Conservation (phyloP, 2,113 vertebrate genomes). For the Nesospiza acunhae region DNA sequence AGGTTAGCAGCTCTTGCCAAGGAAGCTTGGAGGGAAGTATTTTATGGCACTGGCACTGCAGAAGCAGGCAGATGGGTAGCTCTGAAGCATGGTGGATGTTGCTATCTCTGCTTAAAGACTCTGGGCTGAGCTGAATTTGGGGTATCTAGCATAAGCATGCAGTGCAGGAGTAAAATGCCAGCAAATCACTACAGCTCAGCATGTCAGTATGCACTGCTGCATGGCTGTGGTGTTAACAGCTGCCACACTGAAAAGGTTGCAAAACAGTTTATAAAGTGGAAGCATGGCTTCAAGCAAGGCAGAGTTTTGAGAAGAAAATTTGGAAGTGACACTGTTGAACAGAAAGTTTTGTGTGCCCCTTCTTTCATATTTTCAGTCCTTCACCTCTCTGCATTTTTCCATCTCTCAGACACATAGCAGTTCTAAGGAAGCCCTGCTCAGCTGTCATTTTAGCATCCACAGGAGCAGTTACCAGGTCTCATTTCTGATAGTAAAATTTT, state of each 20-base stretch:
- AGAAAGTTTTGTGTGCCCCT: neutral
- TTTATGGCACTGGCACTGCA: neutral
- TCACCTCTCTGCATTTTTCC: neutral
- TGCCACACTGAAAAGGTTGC: neutral
- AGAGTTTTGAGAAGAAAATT: neutral
- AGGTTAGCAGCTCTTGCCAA: neutral
- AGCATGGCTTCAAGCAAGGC: neutral
- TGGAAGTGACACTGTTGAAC: neutral
- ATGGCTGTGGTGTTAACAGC: neutral
- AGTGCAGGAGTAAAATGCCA: neutral
- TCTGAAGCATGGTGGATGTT: neutral
- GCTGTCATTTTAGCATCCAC: neutral
- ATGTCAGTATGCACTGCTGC: accelerated
- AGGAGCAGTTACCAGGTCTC: neutral
- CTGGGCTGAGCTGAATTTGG: neutral
- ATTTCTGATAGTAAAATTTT: neutral
- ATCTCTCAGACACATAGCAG: neutral
- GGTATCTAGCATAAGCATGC: neutral
- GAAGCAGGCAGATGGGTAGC: neutral
- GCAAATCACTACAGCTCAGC: neutral
- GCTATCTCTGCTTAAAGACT: neutral
- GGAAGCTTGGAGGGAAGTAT: neutral
- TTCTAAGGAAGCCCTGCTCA: accelerated
- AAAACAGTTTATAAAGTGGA: neutral
- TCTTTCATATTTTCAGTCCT: neutral